phyloP scores from a whole-genome alignment of 2,113 vertebrate species.

The Dunckerocampus dactyliophorus region DNA sequence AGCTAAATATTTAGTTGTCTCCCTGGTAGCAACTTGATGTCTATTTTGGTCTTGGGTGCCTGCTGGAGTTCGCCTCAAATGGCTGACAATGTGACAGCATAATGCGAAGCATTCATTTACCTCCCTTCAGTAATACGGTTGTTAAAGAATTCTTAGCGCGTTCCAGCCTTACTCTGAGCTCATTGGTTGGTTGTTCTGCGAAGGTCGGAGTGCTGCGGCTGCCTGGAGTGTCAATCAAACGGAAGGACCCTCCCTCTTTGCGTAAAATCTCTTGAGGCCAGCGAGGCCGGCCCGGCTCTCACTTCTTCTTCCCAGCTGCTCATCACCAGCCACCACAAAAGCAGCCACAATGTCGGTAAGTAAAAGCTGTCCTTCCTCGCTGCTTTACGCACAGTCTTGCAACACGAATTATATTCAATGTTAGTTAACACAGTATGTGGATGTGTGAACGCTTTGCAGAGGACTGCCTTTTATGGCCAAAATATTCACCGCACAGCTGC shows the following conservation, averaged over 20 bases:
- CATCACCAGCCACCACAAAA: slow-evolving; percentile 13
- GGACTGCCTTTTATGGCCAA: slow-evolving; percentile 60
- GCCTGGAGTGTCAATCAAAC: slow-evolving; percentile 27
- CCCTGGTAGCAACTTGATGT: slow-evolving; percentile 52
- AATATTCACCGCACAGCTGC: slow-evolving; percentile 25
- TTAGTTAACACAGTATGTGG: no score
- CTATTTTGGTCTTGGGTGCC: slow-evolving; percentile 36
- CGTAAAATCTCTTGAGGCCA: slow-evolving; percentile 31
- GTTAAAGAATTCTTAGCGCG: slow-evolving; percentile 12
- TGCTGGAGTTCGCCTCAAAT: slow-evolving; percentile 14
- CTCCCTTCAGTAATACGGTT: slow-evolving; percentile 7
- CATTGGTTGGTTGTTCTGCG: background rate
- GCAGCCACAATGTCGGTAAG: slow-evolving; percentile 57
- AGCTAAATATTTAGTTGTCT: slow-evolving; percentile 60
- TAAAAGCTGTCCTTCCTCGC: background rate
- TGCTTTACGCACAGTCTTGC: background rate
- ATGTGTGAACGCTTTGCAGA: background rate
- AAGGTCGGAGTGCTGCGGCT: slow-evolving; percentile 17
- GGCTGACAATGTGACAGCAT: slow-evolving; percentile 17
- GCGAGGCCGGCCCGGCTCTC: slow-evolving; percentile 28
- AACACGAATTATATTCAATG: no score
- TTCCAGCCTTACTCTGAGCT: slow-evolving; percentile 1
- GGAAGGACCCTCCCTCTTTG: slow-evolving; percentile 18
- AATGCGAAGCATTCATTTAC: slow-evolving; percentile 17
- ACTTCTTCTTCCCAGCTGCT: slow-evolving; percentile 6